phyloP scores from a whole-genome alignment of 1,140 invertebrate species.

The Drosophila jambulina region DNA sequence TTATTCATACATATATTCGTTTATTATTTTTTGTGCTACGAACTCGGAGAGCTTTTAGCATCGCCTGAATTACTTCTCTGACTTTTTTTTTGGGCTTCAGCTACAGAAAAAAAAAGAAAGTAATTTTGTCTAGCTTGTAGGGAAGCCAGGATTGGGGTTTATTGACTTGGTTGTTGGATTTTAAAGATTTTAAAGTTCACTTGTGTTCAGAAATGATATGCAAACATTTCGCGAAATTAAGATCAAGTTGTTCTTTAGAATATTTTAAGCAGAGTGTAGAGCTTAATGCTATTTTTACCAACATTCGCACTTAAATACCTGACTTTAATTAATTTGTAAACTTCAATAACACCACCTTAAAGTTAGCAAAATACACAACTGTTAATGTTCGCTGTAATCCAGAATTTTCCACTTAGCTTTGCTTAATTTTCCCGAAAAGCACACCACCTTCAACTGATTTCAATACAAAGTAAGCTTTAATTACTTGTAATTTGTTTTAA shows the following conservation, averaged over 20 bases:
- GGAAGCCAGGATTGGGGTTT: neutral
- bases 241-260: neutral
- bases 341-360: no score
- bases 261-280: neutral
- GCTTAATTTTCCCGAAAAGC: slow-evolving; percentile 6
- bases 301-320: neutral
- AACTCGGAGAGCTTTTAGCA: slow-evolving; percentile 19
- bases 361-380: neutral
- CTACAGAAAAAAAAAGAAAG: slow-evolving; percentile 8
- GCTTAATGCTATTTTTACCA: neutral
- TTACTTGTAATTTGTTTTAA: slow-evolving; percentile 84
- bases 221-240: no score
- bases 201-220: neutral
- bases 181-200: neutral
- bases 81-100: slow-evolving; percentile 1
- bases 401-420: neutral
- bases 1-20: slow-evolving; percentile 26
- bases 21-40: slow-evolving; percentile 18
- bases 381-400: neutral
- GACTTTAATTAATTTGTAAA: neutral
- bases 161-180: neutral
- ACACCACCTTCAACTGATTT: slow-evolving; percentile 32
- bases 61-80: slow-evolving; percentile 14
- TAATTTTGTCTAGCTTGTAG: slow-evolving; percentile 8
- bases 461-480: slow-evolving; percentile 71